Evolutionary conservation across 2,888 invertebrate genomes (phyloP).

Genomic region (Heliconius aoede): DNA sequence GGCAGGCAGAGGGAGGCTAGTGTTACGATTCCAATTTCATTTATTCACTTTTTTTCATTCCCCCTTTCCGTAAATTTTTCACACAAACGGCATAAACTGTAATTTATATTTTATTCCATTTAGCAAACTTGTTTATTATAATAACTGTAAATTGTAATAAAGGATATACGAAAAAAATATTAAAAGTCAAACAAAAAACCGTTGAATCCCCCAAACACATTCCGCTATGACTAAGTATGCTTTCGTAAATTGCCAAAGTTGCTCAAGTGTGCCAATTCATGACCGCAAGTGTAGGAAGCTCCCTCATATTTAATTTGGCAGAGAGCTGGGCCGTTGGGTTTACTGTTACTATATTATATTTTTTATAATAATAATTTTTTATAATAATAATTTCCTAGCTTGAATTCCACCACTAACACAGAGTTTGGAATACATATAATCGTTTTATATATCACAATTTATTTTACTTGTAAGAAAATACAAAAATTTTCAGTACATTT

Average conservation of each 20-base stretch:
- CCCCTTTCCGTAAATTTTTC: no score
- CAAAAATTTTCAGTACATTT: not conserved
- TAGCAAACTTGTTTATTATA: no score
- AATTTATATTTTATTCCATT: no score
- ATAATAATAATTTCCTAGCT: no score
- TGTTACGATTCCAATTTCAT: no score
- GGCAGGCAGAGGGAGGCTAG: no score
- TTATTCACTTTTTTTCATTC: no score
- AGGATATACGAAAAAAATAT: slow-evolving; percentile 13
- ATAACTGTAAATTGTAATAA: not conserved
- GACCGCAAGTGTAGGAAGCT: slow-evolving; percentile 50
- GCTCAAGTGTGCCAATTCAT: slow-evolving; percentile 53
- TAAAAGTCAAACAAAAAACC: slow-evolving; percentile 40
- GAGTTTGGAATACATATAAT: no score
- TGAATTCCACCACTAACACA: no score
- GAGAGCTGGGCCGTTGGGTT: slow-evolving; percentile 44
- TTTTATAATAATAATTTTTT: no score
- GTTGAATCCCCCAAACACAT: slow-evolving; percentile 48
- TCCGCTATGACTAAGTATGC: slow-evolving; percentile 48
- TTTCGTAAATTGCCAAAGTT: slow-evolving; percentile 52
- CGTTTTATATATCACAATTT: no score
- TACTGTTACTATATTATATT: slow-evolving; percentile 41
- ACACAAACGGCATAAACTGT: no score
- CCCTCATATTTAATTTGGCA: slow-evolving; percentile 59
- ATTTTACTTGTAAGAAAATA: not conserved